A percentile compares a stretch with the other conserved stretches of the same genome.
These are phyloP conservation scores for Eupeodes latifasciatus DNA, from an alignment of 2,888 invertebrate species.

Conservation along the genomic window DNA sequence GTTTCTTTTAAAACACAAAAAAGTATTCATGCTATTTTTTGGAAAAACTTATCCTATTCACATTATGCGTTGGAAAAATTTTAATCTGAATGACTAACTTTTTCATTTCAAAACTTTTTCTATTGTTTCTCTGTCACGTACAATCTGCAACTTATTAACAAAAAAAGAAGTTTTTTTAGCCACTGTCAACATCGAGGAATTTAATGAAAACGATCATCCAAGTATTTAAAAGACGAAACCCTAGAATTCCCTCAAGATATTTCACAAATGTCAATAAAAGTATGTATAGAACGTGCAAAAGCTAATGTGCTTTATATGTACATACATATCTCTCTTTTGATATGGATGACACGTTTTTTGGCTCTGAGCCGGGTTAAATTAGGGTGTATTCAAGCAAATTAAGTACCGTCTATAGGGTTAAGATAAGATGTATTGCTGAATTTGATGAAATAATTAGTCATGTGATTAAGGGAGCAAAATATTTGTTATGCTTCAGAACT, in stretches of 20 bases:
- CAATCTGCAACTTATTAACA: not conserved
- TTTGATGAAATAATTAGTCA: no score
- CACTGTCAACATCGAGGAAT: not conserved
- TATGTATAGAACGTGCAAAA: constrained; percentile 34
- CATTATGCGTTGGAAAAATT: no score
- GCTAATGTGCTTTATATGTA: not conserved
- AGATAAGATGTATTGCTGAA: not conserved
- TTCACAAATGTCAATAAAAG: constrained; percentile 43
- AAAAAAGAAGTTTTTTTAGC: not conserved
- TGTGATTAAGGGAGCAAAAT: not conserved
- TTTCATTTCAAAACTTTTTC: no score
- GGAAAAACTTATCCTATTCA: no score
- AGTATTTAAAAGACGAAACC: not conserved
- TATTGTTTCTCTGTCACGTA: not conserved
- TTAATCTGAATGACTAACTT: no score
- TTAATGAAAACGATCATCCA: not conserved
- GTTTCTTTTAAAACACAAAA: no score
- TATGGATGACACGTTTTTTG: constrained; percentile 8
- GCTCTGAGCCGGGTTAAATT: not conserved
- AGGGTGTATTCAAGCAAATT: not conserved
- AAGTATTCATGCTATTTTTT: no score
- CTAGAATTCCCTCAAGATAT: constrained; percentile 3
- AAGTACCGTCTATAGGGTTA: not conserved
- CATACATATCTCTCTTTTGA: constrained; percentile 20
- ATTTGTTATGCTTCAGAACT: no score